Evolutionary conservation across 2,797 vertebrate species (phyloP).

Genomic region (Coreius guichenoti): DNA sequence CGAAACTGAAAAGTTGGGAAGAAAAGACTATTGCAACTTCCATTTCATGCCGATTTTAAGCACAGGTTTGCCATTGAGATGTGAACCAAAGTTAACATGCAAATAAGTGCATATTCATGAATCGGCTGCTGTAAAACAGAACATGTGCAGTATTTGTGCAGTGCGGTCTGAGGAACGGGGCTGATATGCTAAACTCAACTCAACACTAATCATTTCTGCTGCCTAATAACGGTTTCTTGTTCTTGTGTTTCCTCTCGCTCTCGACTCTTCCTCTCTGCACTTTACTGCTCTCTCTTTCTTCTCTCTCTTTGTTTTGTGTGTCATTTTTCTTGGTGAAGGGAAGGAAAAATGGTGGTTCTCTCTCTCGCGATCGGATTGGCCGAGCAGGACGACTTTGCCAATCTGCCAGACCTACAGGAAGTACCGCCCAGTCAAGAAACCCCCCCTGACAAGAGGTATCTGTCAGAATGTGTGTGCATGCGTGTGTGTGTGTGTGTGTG

Average conservation of each 20-base stretch:
- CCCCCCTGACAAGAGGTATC: slow-evolving; percentile 99
- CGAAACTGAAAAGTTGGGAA: no score
- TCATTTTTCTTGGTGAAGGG: slow-evolving; percentile 79
- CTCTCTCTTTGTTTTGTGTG: slow-evolving; percentile 50
- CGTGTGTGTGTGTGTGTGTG: slow-evolving; percentile 31
- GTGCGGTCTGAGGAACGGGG: slow-evolving; percentile 21
- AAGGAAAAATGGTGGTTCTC: slow-evolving; percentile 99
- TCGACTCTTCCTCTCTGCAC: slow-evolving; percentile 55
- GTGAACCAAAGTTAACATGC: background rate
- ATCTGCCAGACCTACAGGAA: slow-evolving; percentile 99
- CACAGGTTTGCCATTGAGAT: background rate
- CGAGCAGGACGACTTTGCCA: slow-evolving; percentile 99
- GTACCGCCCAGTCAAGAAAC: slow-evolving; percentile 92
- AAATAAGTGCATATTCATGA: background rate
- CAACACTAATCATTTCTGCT: slow-evolving; percentile 3
- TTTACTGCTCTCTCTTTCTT: slow-evolving; percentile 40
- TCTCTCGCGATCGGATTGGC: slow-evolving; percentile 98
- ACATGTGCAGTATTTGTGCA: background rate
- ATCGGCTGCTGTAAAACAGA: background rate
- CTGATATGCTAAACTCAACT: slow-evolving; percentile 9
- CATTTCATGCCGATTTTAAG: background rate
- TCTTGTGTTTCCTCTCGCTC: slow-evolving; percentile 62
- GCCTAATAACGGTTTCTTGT: slow-evolving; percentile 55
- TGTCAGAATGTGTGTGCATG: slow-evolving; percentile 50
- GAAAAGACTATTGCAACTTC: no score